Percentiles rank a stretch among this genome's conserved stretches.
phyloP scores from a whole-genome alignment of 2,797 vertebrate genomes.

The Yasuhikotakia modesta region DNA sequence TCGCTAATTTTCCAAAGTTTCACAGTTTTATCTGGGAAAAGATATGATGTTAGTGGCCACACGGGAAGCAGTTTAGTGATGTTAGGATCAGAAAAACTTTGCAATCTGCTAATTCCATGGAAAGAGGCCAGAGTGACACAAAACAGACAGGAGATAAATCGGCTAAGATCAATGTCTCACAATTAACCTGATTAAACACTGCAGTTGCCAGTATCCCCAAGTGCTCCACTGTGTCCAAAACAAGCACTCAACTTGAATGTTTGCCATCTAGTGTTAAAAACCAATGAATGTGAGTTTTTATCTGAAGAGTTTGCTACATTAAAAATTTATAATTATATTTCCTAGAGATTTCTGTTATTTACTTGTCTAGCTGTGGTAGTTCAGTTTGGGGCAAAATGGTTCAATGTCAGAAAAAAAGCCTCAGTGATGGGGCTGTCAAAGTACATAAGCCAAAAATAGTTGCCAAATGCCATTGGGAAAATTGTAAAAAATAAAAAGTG shows the following conservation, averaged over 20 bases:
- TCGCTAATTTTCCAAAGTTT: constrained; percentile 91
- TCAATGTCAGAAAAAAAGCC: too few relatives aligned
- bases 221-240: constrained; percentile 8
- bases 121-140: constrained; percentile 28
- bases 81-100: not conserved
- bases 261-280: not conserved
- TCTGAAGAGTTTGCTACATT: constrained; percentile 8
- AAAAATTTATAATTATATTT: not conserved
- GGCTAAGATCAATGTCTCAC: constrained; percentile 43
- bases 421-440: too few relatives aligned
- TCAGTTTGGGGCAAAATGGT: too few relatives aligned
- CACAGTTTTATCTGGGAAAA: constrained; percentile 77
- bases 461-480: too few relatives aligned
- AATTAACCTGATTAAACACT: constrained; percentile 51
- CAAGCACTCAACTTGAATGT: not conserved
- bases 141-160: constrained; percentile 30
- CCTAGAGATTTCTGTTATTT: not conserved
- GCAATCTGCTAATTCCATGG: constrained; percentile 8
- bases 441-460: too few relatives aligned
- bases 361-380: too few relatives aligned
- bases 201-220: not conserved
- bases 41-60: constrained; percentile 6
- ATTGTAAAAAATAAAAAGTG: too few relatives aligned
- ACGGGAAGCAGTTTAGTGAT: not conserved
- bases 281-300: constrained; percentile 28